Base-by-base conservation (phyloP, 92 coral and sea anemone genomes). In the Diadumene lineata region DNA sequence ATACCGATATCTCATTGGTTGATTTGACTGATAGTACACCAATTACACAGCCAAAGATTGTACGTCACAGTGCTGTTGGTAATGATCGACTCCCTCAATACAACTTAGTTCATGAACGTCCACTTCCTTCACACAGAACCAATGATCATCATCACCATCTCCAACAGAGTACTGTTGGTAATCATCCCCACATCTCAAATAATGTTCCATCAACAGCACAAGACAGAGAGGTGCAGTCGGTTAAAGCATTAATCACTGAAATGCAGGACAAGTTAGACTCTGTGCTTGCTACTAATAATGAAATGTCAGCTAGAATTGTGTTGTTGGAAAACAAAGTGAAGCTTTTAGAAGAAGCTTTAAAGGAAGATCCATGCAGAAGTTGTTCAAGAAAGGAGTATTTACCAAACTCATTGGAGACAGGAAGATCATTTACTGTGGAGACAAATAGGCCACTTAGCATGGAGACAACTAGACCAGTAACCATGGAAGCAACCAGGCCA, bases 221-320 rank as follows among this genome's bases (percentile, higher is more conserved):
- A 57, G 46, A 32, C 17, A 53, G 56, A 30, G 73, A 43, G 28
- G 29, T 78, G 22, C 27, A 71, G 50, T 64, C 81, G 17, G 56
- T 90, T 17, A 68, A 73, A 31, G 78, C 53, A 32, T 73, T 64
- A 34, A 50, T 86, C 31, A 68, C 73, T 31, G 92, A 86, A 32
- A 25, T 86, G 32, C 92, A 79, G 64, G 86, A 92, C 70, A 88
- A 82, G 55, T 77, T 88, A 63, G 84, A 89, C 38, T 11, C 56
- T 25, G 64, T 88, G 60, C 75, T 88, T 43, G 71, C 82, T 34
- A 69, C 66, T 67, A 94, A 94, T 61, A 86, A 92, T 69, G 92
- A 92, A 55, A 85, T 94, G 89, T 84, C 94, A 44, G 90, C 97
- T 4, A 84, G 94, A 63, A 84, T 94, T 80, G 86, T 92, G 56